Evolutionary conservation across 2,888 invertebrate genomes (phyloP).

Genomic region (Pyrocoelia pectoralis): DNA sequence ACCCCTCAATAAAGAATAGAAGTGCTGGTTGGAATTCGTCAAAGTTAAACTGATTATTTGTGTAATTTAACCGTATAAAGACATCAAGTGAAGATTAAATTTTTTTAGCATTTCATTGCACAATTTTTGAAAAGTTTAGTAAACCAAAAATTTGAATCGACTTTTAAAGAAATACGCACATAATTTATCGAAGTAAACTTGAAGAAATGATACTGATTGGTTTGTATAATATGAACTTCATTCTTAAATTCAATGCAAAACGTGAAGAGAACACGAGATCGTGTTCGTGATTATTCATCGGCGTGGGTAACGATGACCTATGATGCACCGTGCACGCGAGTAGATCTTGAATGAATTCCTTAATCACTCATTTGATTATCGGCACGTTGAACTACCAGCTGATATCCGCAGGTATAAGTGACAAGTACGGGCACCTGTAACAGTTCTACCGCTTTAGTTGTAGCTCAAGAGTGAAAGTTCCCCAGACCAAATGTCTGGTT

Average conservation of each 20-base stretch:
- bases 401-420: conserved; percentile 35
- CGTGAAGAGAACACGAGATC: background rate
- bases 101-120: no score
- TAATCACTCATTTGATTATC: conserved; percentile 37
- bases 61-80: no score
- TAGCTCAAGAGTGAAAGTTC: conserved; percentile 45
- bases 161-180: no score
- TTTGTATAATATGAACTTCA: no score
- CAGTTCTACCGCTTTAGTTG: conserved; percentile 28
- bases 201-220: no score
- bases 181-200: no score
- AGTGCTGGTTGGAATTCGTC: no score
- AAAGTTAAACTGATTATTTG: no score
- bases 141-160: no score
- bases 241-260: background rate
- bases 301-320: conserved; percentile 49
- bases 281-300: conserved; percentile 12
- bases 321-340: conserved; percentile 48
- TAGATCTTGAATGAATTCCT: conserved; percentile 52
- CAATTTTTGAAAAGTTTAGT: no score
- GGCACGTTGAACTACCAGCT: conserved; percentile 41
- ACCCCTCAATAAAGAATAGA: no score
- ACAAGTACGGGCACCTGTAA: conserved; percentile 42
- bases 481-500: conserved; percentile 44
- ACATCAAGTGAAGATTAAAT: no score